phyloP scores from a whole-genome alignment of 2,797 vertebrate genomes.

The Urophycis tenuis region DNA sequence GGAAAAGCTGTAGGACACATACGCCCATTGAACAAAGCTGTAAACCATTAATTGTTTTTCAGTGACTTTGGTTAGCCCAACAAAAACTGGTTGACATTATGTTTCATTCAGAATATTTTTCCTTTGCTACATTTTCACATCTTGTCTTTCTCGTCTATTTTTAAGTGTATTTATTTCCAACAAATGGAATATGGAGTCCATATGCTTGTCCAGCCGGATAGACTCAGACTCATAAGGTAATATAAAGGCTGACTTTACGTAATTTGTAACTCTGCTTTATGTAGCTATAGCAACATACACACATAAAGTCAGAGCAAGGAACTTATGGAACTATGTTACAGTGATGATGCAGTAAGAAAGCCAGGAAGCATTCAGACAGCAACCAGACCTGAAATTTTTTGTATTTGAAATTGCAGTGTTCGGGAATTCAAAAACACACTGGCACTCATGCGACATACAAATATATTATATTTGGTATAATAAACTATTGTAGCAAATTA shows the following conservation, averaged over 20 bases:
- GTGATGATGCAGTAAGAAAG: background rate
- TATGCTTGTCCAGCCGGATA: background rate
- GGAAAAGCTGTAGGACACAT: background rate
- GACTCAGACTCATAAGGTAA: background rate
- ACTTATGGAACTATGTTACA: background rate
- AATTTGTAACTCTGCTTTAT: slow-evolving; percentile 40
- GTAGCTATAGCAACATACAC: slow-evolving; percentile 46
- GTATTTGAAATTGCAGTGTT: too few species aligned
- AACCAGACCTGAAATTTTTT: too few species aligned
- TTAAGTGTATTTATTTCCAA: too few species aligned
- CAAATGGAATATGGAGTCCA: too few species aligned
- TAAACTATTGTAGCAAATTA: background rate
- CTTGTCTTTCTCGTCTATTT: too few species aligned
- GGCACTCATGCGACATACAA: too few species aligned
- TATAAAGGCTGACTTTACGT: slow-evolving; percentile 41
- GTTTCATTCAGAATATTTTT: background rate
- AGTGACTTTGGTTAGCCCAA: background rate
- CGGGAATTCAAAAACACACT: too few species aligned
- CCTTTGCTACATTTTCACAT: too few species aligned
- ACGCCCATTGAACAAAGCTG: background rate
- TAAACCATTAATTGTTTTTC: background rate
- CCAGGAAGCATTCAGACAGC: background rate
- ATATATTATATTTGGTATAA: background rate
- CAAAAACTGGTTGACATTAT: background rate
- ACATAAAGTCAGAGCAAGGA: background rate